These are phyloP conservation scores for Erynnis tages DNA, from an alignment of 2,888 invertebrate genomes.

Conservation along the genomic window DNA sequence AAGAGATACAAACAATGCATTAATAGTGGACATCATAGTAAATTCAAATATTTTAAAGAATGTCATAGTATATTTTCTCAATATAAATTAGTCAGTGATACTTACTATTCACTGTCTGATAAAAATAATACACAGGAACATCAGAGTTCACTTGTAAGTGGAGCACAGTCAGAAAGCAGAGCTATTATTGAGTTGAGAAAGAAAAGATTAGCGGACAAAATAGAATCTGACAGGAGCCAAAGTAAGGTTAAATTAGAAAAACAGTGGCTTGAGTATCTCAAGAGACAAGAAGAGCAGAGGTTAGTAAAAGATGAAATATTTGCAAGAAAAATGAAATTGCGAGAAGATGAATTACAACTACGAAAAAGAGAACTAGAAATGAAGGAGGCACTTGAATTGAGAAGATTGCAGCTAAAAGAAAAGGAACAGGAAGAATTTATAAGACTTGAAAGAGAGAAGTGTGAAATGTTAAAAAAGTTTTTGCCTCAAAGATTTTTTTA, in stretches of 20 bases:
- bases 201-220: conserved; percentile 51
- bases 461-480: conserved; percentile 47
- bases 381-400: conserved; percentile 47
- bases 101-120: conserved; percentile 35
- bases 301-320: conserved; percentile 43
- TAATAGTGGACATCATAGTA: conserved; percentile 46
- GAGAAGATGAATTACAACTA: conserved; percentile 48
- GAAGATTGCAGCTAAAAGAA: conserved; percentile 47
- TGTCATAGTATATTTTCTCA: conserved; percentile 52
- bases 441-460: conserved; percentile 50
- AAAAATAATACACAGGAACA: conserved; percentile 42
- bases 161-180: conserved; percentile 41
- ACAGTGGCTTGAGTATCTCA: conserved; percentile 55
- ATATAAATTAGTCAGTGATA: conserved; percentile 44
- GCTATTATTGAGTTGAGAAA: conserved; percentile 51
- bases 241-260: conserved; percentile 54
- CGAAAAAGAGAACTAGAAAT: conserved; percentile 47
- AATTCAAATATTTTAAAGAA: conserved; percentile 52
- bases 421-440: conserved; percentile 45
- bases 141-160: conserved; percentile 23
- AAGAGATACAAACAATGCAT: conserved; percentile 54
- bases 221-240: conserved; percentile 50
- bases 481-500: conserved; percentile 26
- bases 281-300: conserved; percentile 45
- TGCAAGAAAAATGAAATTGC: conserved; percentile 45